phyloP scores from a whole-genome alignment of 2,113 vertebrate species.

The Onychostoma macrolepis region DNA sequence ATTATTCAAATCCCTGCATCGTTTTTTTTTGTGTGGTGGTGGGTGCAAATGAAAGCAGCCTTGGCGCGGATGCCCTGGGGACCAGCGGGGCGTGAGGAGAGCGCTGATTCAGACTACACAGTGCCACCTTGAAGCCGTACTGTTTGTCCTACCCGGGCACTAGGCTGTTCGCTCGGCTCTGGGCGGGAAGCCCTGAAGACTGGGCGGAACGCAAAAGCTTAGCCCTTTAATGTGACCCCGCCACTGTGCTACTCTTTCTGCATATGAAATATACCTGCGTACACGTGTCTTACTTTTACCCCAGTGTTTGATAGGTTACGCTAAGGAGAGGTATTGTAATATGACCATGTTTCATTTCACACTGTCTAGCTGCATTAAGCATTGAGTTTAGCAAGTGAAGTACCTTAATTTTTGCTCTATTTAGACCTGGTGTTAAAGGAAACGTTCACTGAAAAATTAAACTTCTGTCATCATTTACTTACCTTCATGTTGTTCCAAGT shows the following conservation, averaged over 20 bases:
- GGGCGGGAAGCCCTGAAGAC: conserved; percentile 57
- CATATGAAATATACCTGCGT: conserved; percentile 64
- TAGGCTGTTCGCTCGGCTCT: conserved; percentile 49
- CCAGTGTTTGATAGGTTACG: conserved; percentile 11
- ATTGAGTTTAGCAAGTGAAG: background rate
- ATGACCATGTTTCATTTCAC: conserved; percentile 46
- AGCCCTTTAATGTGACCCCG: conserved; percentile 50
- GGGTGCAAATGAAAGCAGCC: conserved; percentile 66
- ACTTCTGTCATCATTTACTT: background rate
- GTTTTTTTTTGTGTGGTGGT: conserved; percentile 44
- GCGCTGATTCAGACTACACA: conserved; percentile 60
- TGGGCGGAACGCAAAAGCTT: conserved; percentile 48
- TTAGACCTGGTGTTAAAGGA: background rate
- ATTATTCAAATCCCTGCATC: conserved; percentile 74
- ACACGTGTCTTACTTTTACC: conserved; percentile 63
- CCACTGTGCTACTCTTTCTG: conserved; percentile 47
- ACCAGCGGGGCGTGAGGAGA: conserved; percentile 54
- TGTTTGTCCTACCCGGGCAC: conserved; percentile 54
- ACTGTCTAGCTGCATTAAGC: background rate
- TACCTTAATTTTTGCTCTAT: background rate
- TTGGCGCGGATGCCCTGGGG: conserved; percentile 61
- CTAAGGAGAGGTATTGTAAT: conserved; percentile 22
- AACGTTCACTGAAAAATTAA: background rate
- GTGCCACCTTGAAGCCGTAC: conserved; percentile 66
- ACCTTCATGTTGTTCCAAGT: background rate